Conservation (phyloP, 2,797 vertebrate genomes). For the Phaenicophaeus curvirostris region DNA sequence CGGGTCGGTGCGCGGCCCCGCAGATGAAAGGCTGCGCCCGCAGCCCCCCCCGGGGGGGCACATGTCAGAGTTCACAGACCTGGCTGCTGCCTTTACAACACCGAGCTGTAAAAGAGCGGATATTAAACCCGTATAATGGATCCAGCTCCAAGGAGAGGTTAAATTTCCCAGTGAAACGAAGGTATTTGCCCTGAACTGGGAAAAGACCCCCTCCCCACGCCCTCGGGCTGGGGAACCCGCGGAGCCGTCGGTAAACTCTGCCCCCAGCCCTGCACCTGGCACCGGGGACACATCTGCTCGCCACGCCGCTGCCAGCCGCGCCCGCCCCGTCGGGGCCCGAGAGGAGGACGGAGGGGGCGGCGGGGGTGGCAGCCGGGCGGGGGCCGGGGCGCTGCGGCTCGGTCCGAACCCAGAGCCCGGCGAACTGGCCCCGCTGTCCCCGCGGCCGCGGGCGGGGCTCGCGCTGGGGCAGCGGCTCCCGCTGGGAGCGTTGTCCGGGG, state of each 20-base stretch:
- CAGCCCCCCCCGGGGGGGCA: background rate
- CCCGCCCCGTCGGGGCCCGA: background rate
- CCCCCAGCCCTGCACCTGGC: slow-evolving; percentile 52
- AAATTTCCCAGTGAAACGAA: slow-evolving; percentile 54
- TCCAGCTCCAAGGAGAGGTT: slow-evolving; percentile 52
- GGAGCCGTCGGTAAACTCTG: slow-evolving; percentile 22
- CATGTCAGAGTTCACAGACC: slow-evolving; percentile 71
- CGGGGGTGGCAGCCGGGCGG: too few relatives aligned
- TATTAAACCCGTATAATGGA: slow-evolving; percentile 71
- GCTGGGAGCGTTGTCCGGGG: too few relatives aligned
- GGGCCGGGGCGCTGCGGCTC: background rate
- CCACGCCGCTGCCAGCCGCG: background rate
- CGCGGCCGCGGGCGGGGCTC: too few relatives aligned
- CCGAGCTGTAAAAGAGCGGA: slow-evolving; percentile 71
- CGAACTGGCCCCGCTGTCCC: background rate
- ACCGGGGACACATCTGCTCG: slow-evolving; percentile 31
- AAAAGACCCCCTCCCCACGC: background rate
- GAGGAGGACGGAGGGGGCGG: background rate
- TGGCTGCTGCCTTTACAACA: slow-evolving; percentile 64
- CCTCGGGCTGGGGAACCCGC: slow-evolving; percentile 11
- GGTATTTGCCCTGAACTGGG: slow-evolving; percentile 38
- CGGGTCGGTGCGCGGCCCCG: background rate
- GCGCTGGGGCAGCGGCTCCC: too few relatives aligned
- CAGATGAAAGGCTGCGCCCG: slow-evolving; percentile 25
- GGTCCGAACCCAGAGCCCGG: too few relatives aligned